Percentiles rank a stretch among this genome's conserved stretches.
These are phyloP conservation scores for Elymnias hypermnestra DNA, from an alignment of 1,140 invertebrate species.

Conservation along the genomic window DNA sequence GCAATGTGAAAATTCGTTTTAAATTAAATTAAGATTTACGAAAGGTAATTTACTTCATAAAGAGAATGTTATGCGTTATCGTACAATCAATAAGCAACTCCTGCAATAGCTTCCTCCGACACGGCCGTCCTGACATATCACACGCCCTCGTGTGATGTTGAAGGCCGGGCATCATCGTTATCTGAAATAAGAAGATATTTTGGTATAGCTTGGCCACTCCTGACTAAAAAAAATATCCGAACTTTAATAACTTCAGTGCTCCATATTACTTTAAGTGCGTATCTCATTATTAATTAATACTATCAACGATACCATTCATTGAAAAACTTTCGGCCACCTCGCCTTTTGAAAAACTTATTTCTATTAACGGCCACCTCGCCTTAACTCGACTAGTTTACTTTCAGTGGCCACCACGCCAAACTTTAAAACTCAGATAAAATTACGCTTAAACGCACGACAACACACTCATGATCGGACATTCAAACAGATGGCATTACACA, in stretches of 20 bases:
- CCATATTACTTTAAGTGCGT: not conserved
- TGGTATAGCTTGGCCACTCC: slow-evolving; percentile 2
- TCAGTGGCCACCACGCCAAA: not conserved
- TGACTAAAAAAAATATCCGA: not conserved
- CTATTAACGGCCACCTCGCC: not conserved
- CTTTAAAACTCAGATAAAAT: not conserved
- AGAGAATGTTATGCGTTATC: no score
- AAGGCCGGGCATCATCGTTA: slow-evolving; percentile 15
- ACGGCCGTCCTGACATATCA: slow-evolving; percentile 23
- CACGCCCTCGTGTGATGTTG: slow-evolving; percentile 24
- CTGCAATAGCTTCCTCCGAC: no score
- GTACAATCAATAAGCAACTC: no score
- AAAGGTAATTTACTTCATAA: no score
- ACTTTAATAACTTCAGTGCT: not conserved
- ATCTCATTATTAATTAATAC: no score
- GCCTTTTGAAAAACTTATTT: no score
- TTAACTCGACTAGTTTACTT: not conserved
- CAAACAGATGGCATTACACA: no score
- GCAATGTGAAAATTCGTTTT: no score
- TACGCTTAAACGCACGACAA: no score
- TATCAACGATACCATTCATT: no score
- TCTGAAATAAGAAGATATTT: slow-evolving; percentile 9
- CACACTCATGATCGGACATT: no score
- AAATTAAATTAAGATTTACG: no score
- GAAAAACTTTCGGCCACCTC: not conserved